A percentile compares a stretch with the other conserved stretches of the same genome.
Conservation (phyloP, 2,113 vertebrate genomes). For the Arothron firmamentum region DNA sequence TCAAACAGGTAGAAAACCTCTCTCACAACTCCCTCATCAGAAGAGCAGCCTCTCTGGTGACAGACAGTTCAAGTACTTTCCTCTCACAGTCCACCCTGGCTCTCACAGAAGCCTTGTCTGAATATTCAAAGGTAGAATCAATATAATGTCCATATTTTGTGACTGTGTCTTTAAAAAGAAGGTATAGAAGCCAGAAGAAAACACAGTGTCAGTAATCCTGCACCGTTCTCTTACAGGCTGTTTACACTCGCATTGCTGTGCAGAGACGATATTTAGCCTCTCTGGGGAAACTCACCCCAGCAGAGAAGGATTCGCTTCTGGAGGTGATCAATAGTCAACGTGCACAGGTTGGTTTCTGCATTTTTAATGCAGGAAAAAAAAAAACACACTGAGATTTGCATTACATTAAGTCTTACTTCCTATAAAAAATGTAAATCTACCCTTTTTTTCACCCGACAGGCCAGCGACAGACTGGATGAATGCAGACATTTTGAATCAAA, state of each 20-base stretch:
- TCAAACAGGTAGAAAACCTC: conserved; percentile 66
- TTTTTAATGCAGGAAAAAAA: not conserved
- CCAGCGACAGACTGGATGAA: conserved; percentile 62
- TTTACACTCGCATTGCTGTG: conserved; percentile 72
- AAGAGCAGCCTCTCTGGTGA: conserved; percentile 72
- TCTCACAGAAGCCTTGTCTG: conserved; percentile 65
- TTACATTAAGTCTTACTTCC: not conserved
- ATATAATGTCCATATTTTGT: not conserved
- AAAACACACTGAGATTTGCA: not conserved
- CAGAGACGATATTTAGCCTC: conserved; percentile 71
- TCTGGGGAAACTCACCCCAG: conserved; percentile 67
- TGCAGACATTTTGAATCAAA: conserved; percentile 72
- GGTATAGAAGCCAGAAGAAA: too few species aligned
- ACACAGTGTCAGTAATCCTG: not conserved
- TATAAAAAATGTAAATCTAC: not conserved
- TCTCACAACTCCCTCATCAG: conserved; percentile 73
- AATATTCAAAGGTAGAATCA: conserved; percentile 68
- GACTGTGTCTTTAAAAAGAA: too few species aligned
- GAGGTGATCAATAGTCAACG: conserved; percentile 70
- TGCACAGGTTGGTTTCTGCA: conserved; percentile 59
- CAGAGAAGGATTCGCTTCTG: conserved; percentile 70
- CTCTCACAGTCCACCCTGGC: conserved; percentile 76
- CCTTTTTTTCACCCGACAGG: conserved; percentile 40
- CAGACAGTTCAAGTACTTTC: conserved; percentile 73
- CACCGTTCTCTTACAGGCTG: conserved; percentile 53